Conservation (phyloP, 2,113 vertebrate genomes). For the Nipponia nippon region DNA sequence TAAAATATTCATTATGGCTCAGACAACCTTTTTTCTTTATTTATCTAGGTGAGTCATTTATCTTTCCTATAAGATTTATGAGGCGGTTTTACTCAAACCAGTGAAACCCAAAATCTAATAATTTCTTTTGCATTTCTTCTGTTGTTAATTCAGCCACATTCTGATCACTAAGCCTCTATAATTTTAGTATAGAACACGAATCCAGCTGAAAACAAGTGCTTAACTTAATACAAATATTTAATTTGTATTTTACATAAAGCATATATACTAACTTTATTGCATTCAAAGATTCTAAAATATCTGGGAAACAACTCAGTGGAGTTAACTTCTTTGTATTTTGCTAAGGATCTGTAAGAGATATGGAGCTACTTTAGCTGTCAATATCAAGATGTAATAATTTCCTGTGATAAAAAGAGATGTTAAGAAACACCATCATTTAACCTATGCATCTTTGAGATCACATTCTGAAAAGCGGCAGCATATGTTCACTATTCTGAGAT, state of each 20-base stretch:
- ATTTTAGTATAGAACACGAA: not conserved
- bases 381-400: not conserved
- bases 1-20: conserved; percentile 56
- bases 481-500: not conserved
- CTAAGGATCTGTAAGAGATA: not conserved
- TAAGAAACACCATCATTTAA: not conserved
- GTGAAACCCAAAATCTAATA: not conserved
- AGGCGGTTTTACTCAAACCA: conserved; percentile 8
- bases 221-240: not conserved
- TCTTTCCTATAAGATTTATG: conserved; percentile 52
- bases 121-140: not conserved
- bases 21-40: conserved; percentile 38
- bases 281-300: not conserved
- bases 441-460: not conserved
- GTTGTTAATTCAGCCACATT: not conserved
- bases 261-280: not conserved
- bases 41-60: conserved; percentile 53
- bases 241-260: not conserved
- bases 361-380: not conserved
- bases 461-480: not conserved
- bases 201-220: not conserved
- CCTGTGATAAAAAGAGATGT: not conserved
- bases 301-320: not conserved
- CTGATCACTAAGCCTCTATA: not conserved
- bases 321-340: not conserved